Base-by-base conservation (phyloP, 1,140 invertebrate species). In the Mya arenaria region DNA sequence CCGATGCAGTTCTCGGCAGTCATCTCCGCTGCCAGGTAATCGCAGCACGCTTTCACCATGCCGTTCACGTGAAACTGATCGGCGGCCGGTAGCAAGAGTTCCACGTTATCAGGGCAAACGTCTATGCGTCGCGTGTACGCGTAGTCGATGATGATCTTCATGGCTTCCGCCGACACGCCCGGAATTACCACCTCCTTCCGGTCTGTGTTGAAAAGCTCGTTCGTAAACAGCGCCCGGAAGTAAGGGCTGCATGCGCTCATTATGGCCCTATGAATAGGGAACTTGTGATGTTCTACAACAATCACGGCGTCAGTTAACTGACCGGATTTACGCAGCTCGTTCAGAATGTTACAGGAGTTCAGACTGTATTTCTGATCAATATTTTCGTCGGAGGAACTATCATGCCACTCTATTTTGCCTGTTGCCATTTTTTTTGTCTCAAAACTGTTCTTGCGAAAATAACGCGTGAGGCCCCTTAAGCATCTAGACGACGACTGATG, bases 301-400 rank as follows among this genome's bases (percentile, higher is more conserved):
- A 98, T 94, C 15, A 95, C 94, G 0, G 96, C 97, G 92, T 98
- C 97, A 90, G 96, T 97, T 10, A 97, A 94, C 77, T 96, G 93
- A 89, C 96, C 96, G 63, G 95, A 95, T 86, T 96, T 94, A 83
- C 96, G 58, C 15, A 89, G 41, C 69, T 89, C 87, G 28, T 75
- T 71, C 25, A 88, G 72, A 36, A 86, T 82, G 36, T 87, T 85
- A 37, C 81, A 85, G 15, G 85, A 83, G n/a, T 85, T 75, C 4
- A 71, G 23, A 44, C 84, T 82, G 32, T 83, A 81, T n/a, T 75
- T 73, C 56, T 83, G 82, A 60, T 74, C 80, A n/a, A n/a, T n/a
- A n/a, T n/a, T n/a, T n/a, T n/a, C n/a, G n/a, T n/a, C n/a, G n/a
- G n/a, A n/a, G n/a, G n/a, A n/a, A n/a, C n/a, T n/a, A n/a, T n/a